These are phyloP conservation scores for Sylvia borin DNA, from an alignment of 2,797 vertebrate genomes.

Conservation along the genomic window DNA sequence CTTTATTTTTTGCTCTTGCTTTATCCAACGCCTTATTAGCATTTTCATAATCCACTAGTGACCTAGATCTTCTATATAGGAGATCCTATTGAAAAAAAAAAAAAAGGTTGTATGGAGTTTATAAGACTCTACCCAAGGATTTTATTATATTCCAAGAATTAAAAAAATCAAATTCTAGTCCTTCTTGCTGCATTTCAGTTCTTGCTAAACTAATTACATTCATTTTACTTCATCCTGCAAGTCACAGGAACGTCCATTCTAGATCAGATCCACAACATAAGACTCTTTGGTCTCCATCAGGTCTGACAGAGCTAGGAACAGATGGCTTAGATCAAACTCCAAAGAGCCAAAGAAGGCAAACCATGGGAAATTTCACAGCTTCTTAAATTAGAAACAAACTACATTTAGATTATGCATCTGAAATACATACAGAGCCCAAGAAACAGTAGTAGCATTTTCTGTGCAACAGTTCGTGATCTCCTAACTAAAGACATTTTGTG, in stretches of 20 bases:
- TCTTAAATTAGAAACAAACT: constrained; percentile 13
- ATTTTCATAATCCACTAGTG: constrained; percentile 97
- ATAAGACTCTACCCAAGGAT: not conserved
- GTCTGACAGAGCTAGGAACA: not conserved
- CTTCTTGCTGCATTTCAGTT: not conserved
- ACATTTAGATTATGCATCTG: not conserved
- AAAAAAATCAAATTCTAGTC: not conserved
- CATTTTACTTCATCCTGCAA: not conserved
- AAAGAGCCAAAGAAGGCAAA: not conserved
- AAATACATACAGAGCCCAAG: not conserved
- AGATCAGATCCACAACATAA: not conserved
- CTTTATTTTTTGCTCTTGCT: constrained; percentile 96
- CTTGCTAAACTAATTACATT: not conserved
- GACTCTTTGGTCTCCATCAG: not conserved
- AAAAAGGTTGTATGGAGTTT: not conserved
- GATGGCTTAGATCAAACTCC: not conserved
- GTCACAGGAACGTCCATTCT: not conserved
- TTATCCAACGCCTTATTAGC: constrained; percentile 98
- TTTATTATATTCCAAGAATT: not conserved
- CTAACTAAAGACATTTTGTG: not conserved
- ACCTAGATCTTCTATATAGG: constrained; percentile 92
- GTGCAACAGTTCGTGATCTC: not conserved
- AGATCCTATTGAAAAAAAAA: constrained; percentile 83
- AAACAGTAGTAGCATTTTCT: not conserved
- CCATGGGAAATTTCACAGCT: not conserved